A percentile compares a stretch with the other conserved stretches of the same genome.
Evolutionary conservation across 2,113 vertebrate genomes (phyloP).

Genomic region (Dryoscopus gambensis): DNA sequence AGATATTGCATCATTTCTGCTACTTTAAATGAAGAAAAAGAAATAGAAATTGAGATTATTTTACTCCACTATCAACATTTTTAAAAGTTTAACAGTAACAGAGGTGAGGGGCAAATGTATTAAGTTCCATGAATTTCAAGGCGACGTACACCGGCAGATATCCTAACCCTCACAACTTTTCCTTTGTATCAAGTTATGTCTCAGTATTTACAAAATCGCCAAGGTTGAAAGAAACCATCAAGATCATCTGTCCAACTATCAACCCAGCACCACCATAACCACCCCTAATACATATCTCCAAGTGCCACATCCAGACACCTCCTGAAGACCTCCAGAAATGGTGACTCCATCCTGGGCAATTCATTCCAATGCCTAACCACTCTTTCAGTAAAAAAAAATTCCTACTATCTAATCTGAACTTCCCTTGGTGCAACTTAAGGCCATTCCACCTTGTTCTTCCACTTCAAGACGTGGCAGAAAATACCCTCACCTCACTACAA

Average conservation of each 20-base stretch:
- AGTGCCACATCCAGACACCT: neutral
- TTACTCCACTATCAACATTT: neutral
- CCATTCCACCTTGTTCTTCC: neutral
- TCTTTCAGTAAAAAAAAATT: neutral
- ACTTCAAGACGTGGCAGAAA: neutral
- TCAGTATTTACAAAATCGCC: neutral
- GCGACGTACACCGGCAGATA: neutral
- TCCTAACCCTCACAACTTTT: neutral
- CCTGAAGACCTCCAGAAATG: neutral
- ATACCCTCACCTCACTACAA: neutral
- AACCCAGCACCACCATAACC: neutral
- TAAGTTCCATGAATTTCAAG: neutral
- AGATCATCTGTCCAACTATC: neutral
- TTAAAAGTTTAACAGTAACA: neutral
- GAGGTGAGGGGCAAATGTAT: fast-evolving
- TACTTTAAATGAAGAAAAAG: slow-evolving; percentile 55
- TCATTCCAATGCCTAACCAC: neutral
- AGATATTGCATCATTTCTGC: slow-evolving; percentile 70
- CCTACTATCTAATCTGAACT: neutral
- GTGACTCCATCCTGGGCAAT: neutral
- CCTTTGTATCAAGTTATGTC: neutral
- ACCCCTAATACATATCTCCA: neutral
- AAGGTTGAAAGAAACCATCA: neutral
- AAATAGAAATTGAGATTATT: neutral
- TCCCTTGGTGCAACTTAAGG: neutral